Base-by-base conservation (phyloP, 2,113 vertebrate species). In the Lasiurus cinereus region DNA sequence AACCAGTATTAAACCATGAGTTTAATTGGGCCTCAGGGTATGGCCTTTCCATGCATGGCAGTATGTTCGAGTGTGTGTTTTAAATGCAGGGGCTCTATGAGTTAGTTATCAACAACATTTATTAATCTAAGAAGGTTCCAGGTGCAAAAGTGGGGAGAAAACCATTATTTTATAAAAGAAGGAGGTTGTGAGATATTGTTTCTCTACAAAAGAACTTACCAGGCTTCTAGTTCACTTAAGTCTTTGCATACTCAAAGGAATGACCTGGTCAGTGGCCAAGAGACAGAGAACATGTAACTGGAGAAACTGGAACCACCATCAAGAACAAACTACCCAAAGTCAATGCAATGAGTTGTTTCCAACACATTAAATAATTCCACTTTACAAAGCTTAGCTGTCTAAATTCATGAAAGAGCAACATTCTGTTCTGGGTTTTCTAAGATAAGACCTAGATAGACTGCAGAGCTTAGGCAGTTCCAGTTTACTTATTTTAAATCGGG, bases 301-400 rank as follows among this genome's bases (percentile, higher is more conserved):
- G 52, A 83, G 48, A n/a, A 91, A 59, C 33, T 67, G 22, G 10
- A 39, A 12, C 22, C 56, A 88, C 66, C 39, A 29, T 59, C 14
- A 82, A 70, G 21, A 83, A 52, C 7, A 90, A 66, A 72, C 46
- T 39, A 87, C 24, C 54, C 18, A 14, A 74, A 91, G 46, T 50
- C 39, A 93, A n/a, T 69, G 14, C 82, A 89, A 46, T 70, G 2
- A 67, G 36, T 76, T 84, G 6, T 70, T 91, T 69, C 15, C 31
- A 94, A 77, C 24, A 64, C 33, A 54, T 33, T 50, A 36, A 70
- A 4, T n/a, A 83, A 66, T 67, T 88, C n/a, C 5, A 31, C 52
- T 93, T 74, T 79, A 74, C 54, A 86, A 91, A 94, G 79, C 16
- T 69, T 43, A 87, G 8, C 2, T 62, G 11, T 90, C 19, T 66